Conservation (phyloP, 2,797 vertebrate genomes). For the Melanitta fusca region DNA sequence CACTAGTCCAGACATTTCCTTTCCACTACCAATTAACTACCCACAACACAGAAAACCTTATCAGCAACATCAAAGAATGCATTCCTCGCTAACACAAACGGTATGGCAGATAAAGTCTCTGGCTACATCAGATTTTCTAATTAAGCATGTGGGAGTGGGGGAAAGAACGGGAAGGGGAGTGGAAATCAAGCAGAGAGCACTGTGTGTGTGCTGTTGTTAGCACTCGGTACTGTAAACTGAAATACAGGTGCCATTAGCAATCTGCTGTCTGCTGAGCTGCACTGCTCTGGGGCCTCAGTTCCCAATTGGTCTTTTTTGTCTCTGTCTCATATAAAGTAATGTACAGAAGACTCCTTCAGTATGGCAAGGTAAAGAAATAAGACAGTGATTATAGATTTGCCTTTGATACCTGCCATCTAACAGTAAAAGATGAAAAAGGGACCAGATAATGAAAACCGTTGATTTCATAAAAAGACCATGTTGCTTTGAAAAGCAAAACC, state of each 20-base stretch:
- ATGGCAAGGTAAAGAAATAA: background rate
- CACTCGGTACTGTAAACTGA: background rate
- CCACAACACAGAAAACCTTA: constrained; percentile 72
- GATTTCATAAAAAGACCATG: background rate
- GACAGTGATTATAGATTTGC: background rate
- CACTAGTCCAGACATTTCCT: constrained; percentile 76
- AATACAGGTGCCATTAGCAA: constrained; percentile 56
- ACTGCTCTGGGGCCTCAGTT: background rate
- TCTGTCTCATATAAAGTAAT: background rate
- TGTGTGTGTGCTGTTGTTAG: constrained; percentile 1
- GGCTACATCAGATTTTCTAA: constrained; percentile 69
- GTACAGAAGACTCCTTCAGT: background rate
- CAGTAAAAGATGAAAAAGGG: background rate
- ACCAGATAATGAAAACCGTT: background rate
- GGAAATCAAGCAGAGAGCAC: background rate
- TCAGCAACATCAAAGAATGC: constrained; percentile 64
- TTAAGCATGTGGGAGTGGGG: constrained; percentile 39
- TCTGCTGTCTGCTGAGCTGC: constrained; percentile 43
- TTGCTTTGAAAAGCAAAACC: background rate
- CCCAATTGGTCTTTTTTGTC: constrained; percentile 14
- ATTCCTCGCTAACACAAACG: constrained; percentile 65
- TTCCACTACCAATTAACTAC: constrained; percentile 77
- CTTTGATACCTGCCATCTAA: background rate
- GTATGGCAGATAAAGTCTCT: constrained; percentile 66
- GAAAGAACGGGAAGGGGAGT: background rate